Percentiles rank a stretch among this genome's conserved stretches.
Evolutionary conservation across 1,140 invertebrate genomes (phyloP).

Genomic region (Musca domestica): DNA sequence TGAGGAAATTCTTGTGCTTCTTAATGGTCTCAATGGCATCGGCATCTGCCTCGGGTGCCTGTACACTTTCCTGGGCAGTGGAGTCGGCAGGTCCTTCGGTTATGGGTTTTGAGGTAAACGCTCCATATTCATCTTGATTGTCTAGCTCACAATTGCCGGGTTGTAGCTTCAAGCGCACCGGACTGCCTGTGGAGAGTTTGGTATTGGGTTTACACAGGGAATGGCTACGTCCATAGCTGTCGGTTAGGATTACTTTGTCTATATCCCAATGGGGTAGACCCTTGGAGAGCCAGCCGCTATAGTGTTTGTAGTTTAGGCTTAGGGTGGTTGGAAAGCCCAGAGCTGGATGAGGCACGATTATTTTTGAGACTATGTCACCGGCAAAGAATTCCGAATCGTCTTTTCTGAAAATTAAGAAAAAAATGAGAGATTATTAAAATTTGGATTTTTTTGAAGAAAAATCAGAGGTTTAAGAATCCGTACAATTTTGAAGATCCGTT

Average conservation of each 20-base stretch:
- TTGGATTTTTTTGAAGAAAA: not conserved
- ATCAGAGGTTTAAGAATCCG: no score
- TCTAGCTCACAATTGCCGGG: conserved; percentile 72
- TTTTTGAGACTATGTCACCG: conserved; percentile 70
- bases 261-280: conserved; percentile 75
- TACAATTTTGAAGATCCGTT: no score
- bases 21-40: conserved; percentile 45
- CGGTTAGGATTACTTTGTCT: conserved; percentile 79
- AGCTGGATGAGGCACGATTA: conserved; percentile 84
- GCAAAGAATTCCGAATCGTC: conserved; percentile 74
- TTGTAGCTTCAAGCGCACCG: conserved; percentile 70
- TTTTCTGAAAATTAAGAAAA: conserved; percentile 57
- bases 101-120: conserved; percentile 37
- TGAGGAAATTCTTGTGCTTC: conserved; percentile 48
- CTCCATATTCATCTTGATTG: conserved; percentile 50
- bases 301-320: conserved; percentile 81
- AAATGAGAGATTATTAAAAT: not conserved
- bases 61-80: conserved; percentile 39
- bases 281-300: conserved; percentile 88
- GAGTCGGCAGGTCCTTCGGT: conserved; percentile 37
- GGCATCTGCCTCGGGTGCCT: conserved; percentile 29
- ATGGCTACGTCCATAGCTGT: conserved; percentile 78
- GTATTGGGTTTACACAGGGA: conserved; percentile 77
- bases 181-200: conserved; percentile 69
- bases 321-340: conserved; percentile 69